Conservation (phyloP, 2,888 invertebrate species). For the Leucozona laternaria region DNA sequence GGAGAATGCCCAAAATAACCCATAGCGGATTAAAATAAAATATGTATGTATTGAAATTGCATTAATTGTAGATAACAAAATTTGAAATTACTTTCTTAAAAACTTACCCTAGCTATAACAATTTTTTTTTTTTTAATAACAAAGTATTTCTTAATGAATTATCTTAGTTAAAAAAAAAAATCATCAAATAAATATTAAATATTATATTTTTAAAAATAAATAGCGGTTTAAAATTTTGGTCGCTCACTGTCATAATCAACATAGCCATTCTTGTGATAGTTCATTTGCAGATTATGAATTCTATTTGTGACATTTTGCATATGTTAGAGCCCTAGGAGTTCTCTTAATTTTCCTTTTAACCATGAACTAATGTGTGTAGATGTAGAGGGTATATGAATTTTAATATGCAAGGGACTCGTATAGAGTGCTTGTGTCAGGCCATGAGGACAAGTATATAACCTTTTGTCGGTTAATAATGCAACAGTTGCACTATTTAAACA, state of each 20-base stretch:
- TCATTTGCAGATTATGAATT: slow-evolving; percentile 67
- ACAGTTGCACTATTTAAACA: slow-evolving; percentile 34
- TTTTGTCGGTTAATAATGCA: slow-evolving; percentile 59
- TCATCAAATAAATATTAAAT: no score
- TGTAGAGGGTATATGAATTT: background rate
- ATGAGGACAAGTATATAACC: slow-evolving; percentile 4
- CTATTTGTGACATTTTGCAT: slow-evolving; percentile 60
- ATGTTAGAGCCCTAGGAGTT: slow-evolving; percentile 32
- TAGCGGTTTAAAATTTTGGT: background rate
- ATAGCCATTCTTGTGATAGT: slow-evolving; percentile 18
- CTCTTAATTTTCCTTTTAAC: slow-evolving; percentile 47
- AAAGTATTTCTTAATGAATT: no score
- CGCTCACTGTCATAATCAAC: slow-evolving; percentile 4
- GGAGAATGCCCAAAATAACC: no score
- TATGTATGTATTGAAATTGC: no score
- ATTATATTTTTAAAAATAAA: background rate
- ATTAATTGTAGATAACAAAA: no score
- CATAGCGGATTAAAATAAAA: no score
- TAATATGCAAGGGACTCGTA: background rate
- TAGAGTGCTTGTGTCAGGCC: background rate
- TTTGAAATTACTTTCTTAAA: no score
- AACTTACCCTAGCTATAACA: no score
- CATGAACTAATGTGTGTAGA: background rate
- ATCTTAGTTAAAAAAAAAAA: background rate
- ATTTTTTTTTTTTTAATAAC: no score